Conservation (phyloP, 2,797 vertebrate species). For the Phaenicophaeus curvirostris region DNA sequence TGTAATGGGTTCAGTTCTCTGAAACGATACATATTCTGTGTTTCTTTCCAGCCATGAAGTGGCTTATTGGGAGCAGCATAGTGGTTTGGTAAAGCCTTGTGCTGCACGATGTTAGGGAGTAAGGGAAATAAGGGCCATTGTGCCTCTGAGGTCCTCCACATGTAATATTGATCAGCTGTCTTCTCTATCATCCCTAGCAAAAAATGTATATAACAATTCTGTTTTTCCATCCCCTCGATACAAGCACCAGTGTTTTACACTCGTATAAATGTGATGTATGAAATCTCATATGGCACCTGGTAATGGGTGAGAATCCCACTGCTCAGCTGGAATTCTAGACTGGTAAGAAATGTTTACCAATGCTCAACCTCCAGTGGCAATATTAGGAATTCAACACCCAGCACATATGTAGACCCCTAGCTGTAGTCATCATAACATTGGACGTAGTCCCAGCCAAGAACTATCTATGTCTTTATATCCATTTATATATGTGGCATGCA, state of each 20-base stretch:
- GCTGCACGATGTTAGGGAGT: not conserved
- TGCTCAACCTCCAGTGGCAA: not conserved
- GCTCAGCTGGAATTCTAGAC: not conserved
- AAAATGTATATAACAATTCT: not conserved
- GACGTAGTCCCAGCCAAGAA: not conserved
- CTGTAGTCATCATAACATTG: not conserved
- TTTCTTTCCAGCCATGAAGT: not conserved
- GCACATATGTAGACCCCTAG: not conserved
- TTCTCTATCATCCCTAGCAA: not conserved
- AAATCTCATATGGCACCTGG: not conserved
- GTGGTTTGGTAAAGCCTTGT: not conserved
- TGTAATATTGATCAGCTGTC: not conserved
- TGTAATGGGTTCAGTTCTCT: not conserved
- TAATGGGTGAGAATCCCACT: not conserved
- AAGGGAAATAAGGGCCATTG: not conserved
- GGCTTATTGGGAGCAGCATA: rapidly evolving
- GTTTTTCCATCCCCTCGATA: not conserved
- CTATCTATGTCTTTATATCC: not conserved
- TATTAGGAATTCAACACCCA: not conserved
- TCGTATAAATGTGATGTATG: not conserved
- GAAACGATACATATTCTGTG: rapidly evolving
- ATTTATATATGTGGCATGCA: not conserved
- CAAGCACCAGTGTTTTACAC: not conserved
- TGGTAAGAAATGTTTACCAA: not conserved
- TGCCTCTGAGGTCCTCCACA: not conserved